These are phyloP conservation scores for Panulirus ornatus DNA, from an alignment of 1,140 invertebrate species.

Conservation along the genomic window DNA sequence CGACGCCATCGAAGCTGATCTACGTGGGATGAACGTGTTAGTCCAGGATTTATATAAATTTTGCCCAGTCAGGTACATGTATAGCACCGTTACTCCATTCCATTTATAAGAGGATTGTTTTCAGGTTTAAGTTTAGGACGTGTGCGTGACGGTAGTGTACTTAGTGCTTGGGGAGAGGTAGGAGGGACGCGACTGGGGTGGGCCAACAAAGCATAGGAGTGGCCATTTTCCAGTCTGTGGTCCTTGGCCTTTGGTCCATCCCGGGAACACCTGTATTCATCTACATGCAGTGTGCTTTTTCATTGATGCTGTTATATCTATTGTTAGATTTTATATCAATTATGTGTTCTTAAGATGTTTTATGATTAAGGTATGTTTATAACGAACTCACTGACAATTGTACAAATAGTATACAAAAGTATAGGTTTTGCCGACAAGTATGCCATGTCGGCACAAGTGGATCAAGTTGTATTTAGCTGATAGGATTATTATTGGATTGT, in stretches of 20 bases:
- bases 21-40: not conserved
- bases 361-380: not conserved
- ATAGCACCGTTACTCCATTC: no score
- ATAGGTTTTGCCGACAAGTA: no score
- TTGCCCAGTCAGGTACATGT: not conserved
- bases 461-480: no score
- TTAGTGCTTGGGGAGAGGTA: not conserved
- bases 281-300: not conserved
- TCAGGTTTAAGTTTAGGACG: not conserved
- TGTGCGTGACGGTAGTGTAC: not conserved
- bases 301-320: not conserved
- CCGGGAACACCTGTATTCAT: not conserved
- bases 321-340: not conserved
- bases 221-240: conserved; percentile 23
- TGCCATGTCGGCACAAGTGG: no score
- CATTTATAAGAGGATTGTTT: not conserved
- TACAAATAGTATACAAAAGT: not conserved
- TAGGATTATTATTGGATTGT: no score
- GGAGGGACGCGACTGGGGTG: not conserved
- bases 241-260: not conserved
- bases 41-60: not conserved
- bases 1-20: not conserved
- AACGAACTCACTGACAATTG: not conserved
- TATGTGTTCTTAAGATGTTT: not conserved
- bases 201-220: not conserved